Evolutionary conservation across 2,888 invertebrate species (phyloP).

Genomic region (Napeogenes sylphis): DNA sequence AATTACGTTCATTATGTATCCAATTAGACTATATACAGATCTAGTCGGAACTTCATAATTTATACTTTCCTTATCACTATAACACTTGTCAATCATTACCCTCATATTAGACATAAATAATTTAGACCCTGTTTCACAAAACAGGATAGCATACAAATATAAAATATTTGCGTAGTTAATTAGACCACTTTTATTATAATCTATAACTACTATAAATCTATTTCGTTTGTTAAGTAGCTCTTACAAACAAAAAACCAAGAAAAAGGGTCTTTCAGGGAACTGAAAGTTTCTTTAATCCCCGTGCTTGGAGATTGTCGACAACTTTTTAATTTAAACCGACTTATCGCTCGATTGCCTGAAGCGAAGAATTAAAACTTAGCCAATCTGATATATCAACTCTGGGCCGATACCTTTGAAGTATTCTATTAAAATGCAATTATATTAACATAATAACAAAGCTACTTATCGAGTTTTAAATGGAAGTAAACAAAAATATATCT

Average conservation of each 20-base stretch:
- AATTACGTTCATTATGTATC: no score
- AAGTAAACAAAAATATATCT: no score
- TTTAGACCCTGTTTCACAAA: no score
- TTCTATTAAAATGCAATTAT: background rate
- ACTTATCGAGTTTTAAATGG: conserved; percentile 11
- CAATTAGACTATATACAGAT: no score
- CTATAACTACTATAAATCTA: background rate
- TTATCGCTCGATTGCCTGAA: conserved; percentile 60
- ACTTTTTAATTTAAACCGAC: conserved; percentile 68
- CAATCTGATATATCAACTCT: conserved; percentile 42
- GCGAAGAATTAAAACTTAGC: conserved; percentile 58
- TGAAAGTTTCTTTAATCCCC: conserved; percentile 46
- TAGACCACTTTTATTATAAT: no score
- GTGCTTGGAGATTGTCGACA: conserved; percentile 48
- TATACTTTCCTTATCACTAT: no score
- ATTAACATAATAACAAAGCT: background rate
- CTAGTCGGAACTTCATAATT: no score
- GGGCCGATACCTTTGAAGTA: conserved; percentile 17
- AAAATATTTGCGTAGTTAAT: no score
- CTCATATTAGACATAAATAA: no score
- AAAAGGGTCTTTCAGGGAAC: conserved; percentile 35
- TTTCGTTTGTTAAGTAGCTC: background rate
- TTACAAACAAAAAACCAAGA: no score
- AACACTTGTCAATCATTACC: no score
- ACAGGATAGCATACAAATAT: no score